Evolutionary conservation across 35 echinoderm and acorn worm genomes (phyloP).

Genomic region (Ptychodera flava): DNA sequence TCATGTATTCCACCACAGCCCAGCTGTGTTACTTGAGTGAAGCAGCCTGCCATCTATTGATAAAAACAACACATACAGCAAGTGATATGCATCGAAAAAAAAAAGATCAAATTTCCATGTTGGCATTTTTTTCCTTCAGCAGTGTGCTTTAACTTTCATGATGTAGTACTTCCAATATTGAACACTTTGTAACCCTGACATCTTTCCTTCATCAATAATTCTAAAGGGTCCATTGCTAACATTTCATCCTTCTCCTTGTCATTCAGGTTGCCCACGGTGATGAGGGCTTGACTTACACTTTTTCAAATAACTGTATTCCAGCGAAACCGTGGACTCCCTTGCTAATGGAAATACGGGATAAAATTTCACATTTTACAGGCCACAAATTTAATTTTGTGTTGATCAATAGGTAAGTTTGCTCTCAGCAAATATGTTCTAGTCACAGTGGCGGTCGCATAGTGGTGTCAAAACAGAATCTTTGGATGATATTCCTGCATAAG

Average conservation of each 20-base stretch:
- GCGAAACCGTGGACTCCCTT: constrained; percentile 74
- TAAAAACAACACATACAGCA: no score
- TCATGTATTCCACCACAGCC: no score
- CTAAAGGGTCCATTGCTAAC: no score
- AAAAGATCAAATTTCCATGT: no score
- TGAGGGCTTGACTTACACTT: constrained; percentile 73
- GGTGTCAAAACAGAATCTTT: neutral
- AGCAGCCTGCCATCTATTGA: no score
- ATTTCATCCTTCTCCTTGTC: neutral
- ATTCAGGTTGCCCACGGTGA: constrained; percentile 77
- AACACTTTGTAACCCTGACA: no score
- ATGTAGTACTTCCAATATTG: no score
- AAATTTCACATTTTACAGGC: constrained; percentile 52
- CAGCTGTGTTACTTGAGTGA: no score
- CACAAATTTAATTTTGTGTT: constrained; percentile 87
- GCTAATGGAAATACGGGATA: constrained; percentile 32
- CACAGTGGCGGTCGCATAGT: neutral
- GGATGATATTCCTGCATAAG: neutral
- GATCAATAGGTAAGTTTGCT: constrained; percentile 78
- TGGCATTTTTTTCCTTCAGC: no score
- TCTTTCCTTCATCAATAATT: no score
- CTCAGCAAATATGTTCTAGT: neutral
- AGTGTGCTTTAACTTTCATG: no score
- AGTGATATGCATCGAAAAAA: no score
- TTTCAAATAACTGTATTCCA: constrained; percentile 70